Base-by-base conservation (phyloP, 2,888 invertebrate species). In the Epistrophe eligans region DNA sequence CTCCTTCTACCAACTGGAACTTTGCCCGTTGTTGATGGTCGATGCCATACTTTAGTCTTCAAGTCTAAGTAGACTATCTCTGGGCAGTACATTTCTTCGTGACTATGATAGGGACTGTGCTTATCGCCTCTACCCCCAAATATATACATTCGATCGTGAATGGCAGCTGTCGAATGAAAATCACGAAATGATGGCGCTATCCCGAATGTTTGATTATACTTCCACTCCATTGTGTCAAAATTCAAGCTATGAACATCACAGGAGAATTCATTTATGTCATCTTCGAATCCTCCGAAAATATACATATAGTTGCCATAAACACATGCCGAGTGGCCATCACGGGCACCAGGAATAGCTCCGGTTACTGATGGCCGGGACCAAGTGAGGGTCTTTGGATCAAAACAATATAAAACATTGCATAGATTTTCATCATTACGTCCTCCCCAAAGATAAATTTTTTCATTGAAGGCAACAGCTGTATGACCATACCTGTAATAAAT, bases 301-400 rank as follows among this genome's bases (percentile, higher is more conserved):
- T 96, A 97, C 98, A 98, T 98, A 90, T 94, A 95, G 90, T 96
- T 94, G 76, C 94, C 94, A 89, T 97, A 96, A 1, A 97, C 93
- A 91, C 97, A 97, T 1, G 98, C 98, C 0, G 98, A 96, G 92
- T 99, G 98, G 0, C 98, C 99, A 93, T 99, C 98, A 89, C 98
- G 94, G 0, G 97, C 96, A 79, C 95, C 95, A 0, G 98, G 98
- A 38, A 95, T 93, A 64, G 93, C 93, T 0, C 98, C 98, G 2
- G 93, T 93, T 0, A 96, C 95, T 57, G 92, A 88, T 11, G 96
- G 96, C 2, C 94, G 94, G 19, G 94, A 94, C 97, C 97, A 97
- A 90, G 94, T 94, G 45, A 95, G 93, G 76, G 94, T 95, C 89
- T 94, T 95, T 11, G 97, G 96, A 92, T 98, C 95, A 91, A 97